Base-by-base conservation (phyloP, 2,797 vertebrate species). In the Aphelocoma californica region DNA sequence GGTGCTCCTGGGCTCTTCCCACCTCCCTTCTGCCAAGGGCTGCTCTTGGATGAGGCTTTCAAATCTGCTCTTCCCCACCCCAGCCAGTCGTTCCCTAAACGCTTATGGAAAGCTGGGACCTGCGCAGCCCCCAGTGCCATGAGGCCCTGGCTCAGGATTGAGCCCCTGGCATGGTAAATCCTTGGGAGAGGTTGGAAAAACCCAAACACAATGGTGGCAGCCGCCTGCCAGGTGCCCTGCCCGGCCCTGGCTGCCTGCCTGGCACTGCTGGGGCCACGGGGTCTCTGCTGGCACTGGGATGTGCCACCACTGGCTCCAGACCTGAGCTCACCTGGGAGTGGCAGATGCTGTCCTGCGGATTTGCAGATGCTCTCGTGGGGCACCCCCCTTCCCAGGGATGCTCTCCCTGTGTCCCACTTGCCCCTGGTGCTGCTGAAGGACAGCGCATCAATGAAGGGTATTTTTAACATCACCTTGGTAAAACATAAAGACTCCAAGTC, bases 401-500 rank as follows among this genome's bases (percentile, higher is more conserved):
- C 53, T 78, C 11, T 62, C 32, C 60, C 51, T 1, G 1, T 0
- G 3, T 58, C 67, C 14, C 0, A 4, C 7, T 69, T 26, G 24
- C 16, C 38, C 51, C 42, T 0, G 2, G 40, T 1, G 0, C 57
- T 3, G 10, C 61, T 12, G 60, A 21, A 72, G 71, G 64, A 70
- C 67, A 86, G 28, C 7, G 38, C 36, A 10, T 5, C n/a, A 1
- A 0, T 5, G 48, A 48, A 71, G 42, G 75, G 72, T 80, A 83
- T 94, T 96, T 95, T 95, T 93, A 95, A 94, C 83, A 90, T 92
- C 95, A 96, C 95, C 95, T 97, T 85, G 54, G 47, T 91, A 44
- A 91, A 95, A 94, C 7, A 14, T 81, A 36, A 96, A 90, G 83
- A 42, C 50, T 75, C 70, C 78, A 82, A 92, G 71, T 34, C 62